These are phyloP conservation scores for Paramisgurnus dabryanus DNA, from an alignment of 2,113 vertebrate species.

Conservation along the genomic window DNA sequence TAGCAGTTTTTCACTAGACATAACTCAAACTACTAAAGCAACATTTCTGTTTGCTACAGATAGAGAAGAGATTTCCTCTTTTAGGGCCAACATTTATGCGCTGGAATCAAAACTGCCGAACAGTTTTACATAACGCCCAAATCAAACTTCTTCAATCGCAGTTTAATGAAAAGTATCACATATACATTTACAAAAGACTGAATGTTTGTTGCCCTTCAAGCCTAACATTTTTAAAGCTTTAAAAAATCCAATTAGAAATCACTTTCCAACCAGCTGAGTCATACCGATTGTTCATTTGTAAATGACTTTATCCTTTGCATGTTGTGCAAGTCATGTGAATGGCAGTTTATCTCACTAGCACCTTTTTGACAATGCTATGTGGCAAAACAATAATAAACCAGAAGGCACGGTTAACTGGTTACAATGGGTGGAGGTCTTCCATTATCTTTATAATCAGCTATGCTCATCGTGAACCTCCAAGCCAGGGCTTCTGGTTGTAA, in stretches of 20 bases:
- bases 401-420: slow-evolving; percentile 30
- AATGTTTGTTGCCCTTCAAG: too few species aligned
- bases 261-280: not conserved
- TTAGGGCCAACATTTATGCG: slow-evolving; percentile 58
- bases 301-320: not conserved
- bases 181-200: too few species aligned
- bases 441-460: slow-evolving; percentile 69
- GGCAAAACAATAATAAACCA: slow-evolving; percentile 22
- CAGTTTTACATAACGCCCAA: slow-evolving; percentile 46
- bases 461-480: slow-evolving; percentile 61
- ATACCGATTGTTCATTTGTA: not conserved
- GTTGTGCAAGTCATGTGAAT: slow-evolving; percentile 18
- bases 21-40: not conserved
- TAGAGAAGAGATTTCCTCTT: not conserved
- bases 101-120: slow-evolving; percentile 54
- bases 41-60: not conserved
- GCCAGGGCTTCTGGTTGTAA: slow-evolving; percentile 74
- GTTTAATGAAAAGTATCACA: not conserved
- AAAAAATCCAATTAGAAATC: not conserved
- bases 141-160: slow-evolving; percentile 18
- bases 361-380: slow-evolving; percentile 1
- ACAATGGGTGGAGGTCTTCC: slow-evolving; percentile 42
- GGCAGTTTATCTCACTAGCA: slow-evolving; percentile 35
- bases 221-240: too few species aligned
- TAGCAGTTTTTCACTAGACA: not conserved